A percentile compares a stretch with the other conserved stretches of the same genome.
Conservation (phyloP, 2,888 invertebrate genomes). For the Pachliopta kotzebuea region DNA sequence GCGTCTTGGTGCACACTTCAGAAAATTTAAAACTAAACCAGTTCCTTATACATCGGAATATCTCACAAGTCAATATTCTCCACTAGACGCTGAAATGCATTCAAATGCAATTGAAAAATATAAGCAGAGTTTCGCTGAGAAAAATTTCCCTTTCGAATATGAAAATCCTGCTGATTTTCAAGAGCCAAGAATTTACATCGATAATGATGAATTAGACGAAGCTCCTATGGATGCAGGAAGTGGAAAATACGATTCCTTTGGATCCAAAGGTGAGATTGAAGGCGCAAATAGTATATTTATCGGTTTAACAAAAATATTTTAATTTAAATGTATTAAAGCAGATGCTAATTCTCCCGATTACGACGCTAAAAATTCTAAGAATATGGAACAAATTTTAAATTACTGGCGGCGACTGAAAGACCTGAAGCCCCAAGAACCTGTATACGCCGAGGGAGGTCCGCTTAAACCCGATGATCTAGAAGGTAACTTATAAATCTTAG, state of each 20-base stretch:
- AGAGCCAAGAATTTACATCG: slow-evolving; percentile 80
- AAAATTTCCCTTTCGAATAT: slow-evolving; percentile 74
- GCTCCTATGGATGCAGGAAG: slow-evolving; percentile 65
- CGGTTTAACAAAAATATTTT: background rate
- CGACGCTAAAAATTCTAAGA: slow-evolving; percentile 54
- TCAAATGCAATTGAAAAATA: slow-evolving; percentile 71
- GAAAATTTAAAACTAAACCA: slow-evolving; percentile 62
- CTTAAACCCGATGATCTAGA: slow-evolving; percentile 61
- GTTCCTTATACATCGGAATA: slow-evolving; percentile 68
- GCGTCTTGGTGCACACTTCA: slow-evolving; percentile 71
- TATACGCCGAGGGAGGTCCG: slow-evolving; percentile 73
- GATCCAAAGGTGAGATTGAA: slow-evolving; percentile 53
- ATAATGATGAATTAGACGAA: slow-evolving; percentile 74
- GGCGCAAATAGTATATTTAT: slow-evolving; percentile 1
- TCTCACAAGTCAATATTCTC: slow-evolving; percentile 63
- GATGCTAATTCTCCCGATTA: slow-evolving; percentile 39
- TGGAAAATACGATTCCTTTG: slow-evolving; percentile 62
- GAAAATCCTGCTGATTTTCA: slow-evolving; percentile 70
- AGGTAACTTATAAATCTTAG: slow-evolving; percentile 45
- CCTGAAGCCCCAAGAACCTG: slow-evolving; percentile 56
- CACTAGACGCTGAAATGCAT: slow-evolving; percentile 67
- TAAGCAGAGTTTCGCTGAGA: slow-evolving; percentile 68
- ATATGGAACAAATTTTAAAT: slow-evolving; percentile 69
- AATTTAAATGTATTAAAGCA: slow-evolving; percentile 30
- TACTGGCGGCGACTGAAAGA: slow-evolving; percentile 63